Evolutionary conservation across 2,888 invertebrate genomes (phyloP).

Genomic region (Drosophila subsilvestris): DNA sequence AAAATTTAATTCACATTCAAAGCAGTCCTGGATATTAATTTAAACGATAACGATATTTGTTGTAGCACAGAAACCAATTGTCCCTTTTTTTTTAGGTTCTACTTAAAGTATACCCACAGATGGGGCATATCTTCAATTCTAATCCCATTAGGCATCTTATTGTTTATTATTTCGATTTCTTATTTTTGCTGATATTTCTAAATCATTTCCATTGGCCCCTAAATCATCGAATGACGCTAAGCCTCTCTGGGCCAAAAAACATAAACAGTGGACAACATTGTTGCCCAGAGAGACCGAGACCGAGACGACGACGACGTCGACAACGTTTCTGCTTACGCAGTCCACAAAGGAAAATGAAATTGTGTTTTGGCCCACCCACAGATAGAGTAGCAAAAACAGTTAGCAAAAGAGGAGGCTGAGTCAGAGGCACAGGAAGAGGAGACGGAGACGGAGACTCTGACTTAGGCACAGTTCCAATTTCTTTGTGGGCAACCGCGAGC

Average conservation of each 20-base stretch:
- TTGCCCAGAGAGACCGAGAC: not conserved
- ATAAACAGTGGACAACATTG: constrained; percentile 27
- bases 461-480: constrained; percentile 58
- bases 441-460: not conserved
- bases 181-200: constrained; percentile 31
- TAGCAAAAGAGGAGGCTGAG: constrained; percentile 9
- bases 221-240: constrained; percentile 27
- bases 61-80: no score
- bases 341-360: constrained; percentile 35
- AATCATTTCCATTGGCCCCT: constrained; percentile 42
- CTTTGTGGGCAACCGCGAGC: constrained; percentile 54
- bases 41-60: not conserved
- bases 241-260: not conserved
- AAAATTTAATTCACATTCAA: no score
- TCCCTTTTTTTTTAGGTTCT: no score
- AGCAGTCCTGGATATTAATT: no score
- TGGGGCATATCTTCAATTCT: not conserved
- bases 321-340: constrained; percentile 29
- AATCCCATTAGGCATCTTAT: not conserved
- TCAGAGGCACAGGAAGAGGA: not conserved
- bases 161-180: constrained; percentile 11
- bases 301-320: no score
- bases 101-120: not conserved
- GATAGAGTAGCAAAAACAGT: constrained; percentile 27
- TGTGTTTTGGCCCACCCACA: constrained; percentile 20